Conservation (phyloP, 1,140 invertebrate genomes). For the Coelopa frigida region DNA sequence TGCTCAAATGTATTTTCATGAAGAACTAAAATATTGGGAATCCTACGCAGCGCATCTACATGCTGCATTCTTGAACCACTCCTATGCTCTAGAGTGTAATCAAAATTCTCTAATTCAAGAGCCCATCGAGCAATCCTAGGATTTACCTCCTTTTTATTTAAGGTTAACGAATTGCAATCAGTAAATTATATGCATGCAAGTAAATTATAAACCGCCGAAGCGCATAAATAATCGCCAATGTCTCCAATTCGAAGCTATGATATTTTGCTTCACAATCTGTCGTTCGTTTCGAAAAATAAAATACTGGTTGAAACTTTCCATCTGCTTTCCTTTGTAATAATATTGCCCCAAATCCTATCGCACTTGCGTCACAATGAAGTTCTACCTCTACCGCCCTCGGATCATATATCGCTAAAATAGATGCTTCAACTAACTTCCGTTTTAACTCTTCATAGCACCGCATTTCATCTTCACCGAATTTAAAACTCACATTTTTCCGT, state of each 20-base stretch:
- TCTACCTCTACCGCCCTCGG: conserved; percentile 23
- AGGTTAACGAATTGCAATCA: conserved; percentile 40
- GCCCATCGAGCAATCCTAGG: conserved; percentile 36
- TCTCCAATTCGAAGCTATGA: conserved; percentile 37
- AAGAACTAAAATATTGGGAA: not conserved
- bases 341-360: conserved; percentile 22
- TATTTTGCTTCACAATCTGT: conserved; percentile 24
- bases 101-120: conserved; percentile 29
- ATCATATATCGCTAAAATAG: conserved; percentile 24
- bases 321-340: conserved; percentile 18
- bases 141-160: conserved; percentile 40
- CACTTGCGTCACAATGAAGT: conserved; percentile 34
- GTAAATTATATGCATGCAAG: conserved; percentile 44
- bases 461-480: no score
- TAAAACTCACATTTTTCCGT: conserved; percentile 16
- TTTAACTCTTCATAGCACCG: conserved; percentile 13
- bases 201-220: conserved; percentile 37
- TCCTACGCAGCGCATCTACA: conserved; percentile 23
- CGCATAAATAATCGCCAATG: conserved; percentile 24
- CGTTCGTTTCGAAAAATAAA: conserved; percentile 33
- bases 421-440: conserved; percentile 10
- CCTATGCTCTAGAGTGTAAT: conserved; percentile 28
- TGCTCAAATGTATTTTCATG: conserved; percentile 10
- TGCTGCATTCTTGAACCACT: conserved; percentile 29
- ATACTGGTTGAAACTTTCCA: conserved; percentile 25